Base-by-base conservation (phyloP, 1,140 invertebrate species). In the Drosophila punjabiensis region DNA sequence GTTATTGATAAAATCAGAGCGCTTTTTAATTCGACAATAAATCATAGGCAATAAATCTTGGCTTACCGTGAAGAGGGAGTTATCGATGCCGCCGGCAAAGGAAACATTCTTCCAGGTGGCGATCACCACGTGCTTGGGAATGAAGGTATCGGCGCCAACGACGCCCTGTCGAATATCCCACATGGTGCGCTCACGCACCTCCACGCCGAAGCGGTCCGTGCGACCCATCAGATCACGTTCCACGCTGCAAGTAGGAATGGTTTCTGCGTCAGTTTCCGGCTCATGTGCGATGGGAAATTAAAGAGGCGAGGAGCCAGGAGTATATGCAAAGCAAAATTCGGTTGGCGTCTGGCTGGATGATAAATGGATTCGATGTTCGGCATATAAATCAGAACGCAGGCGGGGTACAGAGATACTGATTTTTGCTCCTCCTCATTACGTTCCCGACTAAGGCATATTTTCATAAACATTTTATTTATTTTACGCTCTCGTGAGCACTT, bases 71-170 rank as follows among this genome's bases (percentile, higher is more conserved):
- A 95, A 96, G 10, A 98, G 94, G 14, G 97, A 96, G 92, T 97
- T 96, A 71, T 96, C 95, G 81, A 97, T 97, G 64, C 97, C 97
- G 47, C 98, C 98, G 82, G 97, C 95, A 93, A 99, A 98, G 1
- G 97, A 97, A 92, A 99, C 96, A 92, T 99, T 99, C 93, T 98
- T 98, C 98, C 98, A 99, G 2, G 98, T 99, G n/a, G 97, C 95
- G 79, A 98, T 98, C 45, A 97, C 94, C 5, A 96, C 96, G 87
- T 99, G 98, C 91, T 98, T 98, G 0, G 98, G 98, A 56, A 95
- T 94, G 93, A 99, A 99, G 1, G 96, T 96, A 32, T 98, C 96
- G 0, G 98, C 95, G 0, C 98, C 98, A 33, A 99, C 97, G 45
- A 99, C 97, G 5, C 97, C 98, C 79, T 98, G 95, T 20, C 97